Base-by-base conservation (phyloP, 2,113 vertebrate species). In the Pipa parva region DNA sequence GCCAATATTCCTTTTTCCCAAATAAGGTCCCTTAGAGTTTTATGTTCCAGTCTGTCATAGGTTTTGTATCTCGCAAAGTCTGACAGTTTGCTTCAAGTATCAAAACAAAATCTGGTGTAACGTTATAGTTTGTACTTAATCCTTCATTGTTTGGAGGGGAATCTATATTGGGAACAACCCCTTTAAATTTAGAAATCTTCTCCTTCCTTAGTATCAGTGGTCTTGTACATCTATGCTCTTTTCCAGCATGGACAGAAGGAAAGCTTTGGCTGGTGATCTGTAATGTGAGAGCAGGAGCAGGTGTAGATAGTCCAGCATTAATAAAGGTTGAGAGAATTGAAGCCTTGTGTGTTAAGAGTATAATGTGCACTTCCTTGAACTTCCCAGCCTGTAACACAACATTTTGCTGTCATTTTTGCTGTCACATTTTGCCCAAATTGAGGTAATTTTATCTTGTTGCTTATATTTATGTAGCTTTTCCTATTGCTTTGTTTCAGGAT, bases 221-320 rank as follows among this genome's bases (percentile, higher is more conserved):
- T 42, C 31, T 49, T 66, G 63, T 67, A 3, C 54, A 42, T 42
- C 4, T 21, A 5, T 31, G 20, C 20, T n/a, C 25, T 27, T 26
- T 26, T 20, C 18, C 42, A 48, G 57, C 45, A 25, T 18, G 28
- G 24, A 13, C 17, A 15, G 9, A 15, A 18, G 50, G 28, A 46
- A 18, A 28, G 45, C 24, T 25, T 2, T 51, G 55, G 52, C 54
- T 49, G 49, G 39, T 33, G 39, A 28, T 57, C 37, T 49, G 64
- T 52, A 28, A 51, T 28, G 18, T 4, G 48, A 61, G 48, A 60
- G 45, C 39, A 36, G 18, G 11, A 60, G 57, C 66, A 69, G 66
- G 54, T 69, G 48, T 18, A 8, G 28, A 27, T 39, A 12, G 12
- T 37, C 48, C 17, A n/a, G 21, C n/a, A n/a, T 58, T 59, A 33